Evolutionary conservation across 2,113 vertebrate genomes (phyloP), one percentile per base, ranked within the genome.

Genomic region (Sinocyclocheilus rhinocerous): DNA sequence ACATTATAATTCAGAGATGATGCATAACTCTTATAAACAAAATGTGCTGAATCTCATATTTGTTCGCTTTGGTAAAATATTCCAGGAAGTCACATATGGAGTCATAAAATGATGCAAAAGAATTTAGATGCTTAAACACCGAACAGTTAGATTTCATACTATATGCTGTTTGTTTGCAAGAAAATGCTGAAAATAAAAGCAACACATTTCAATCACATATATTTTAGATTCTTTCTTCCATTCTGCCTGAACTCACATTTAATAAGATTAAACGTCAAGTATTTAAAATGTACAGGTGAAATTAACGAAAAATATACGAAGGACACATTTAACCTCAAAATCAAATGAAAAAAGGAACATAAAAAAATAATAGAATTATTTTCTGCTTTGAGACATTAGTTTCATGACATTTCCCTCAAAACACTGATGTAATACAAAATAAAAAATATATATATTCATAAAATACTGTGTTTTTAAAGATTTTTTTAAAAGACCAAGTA

Each of bases 31-130:
- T n/a, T 22, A 59, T 36, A 57, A 26, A 77, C 9, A 20, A 29
- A 52, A 77, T 20, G 8, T 55, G 9, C 24, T 55, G 26, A 50
- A 26, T 57, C 8, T 61, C 20, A 16, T 61, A 15, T 61, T 42
- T 48, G 33, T 61, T 63, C 9, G 36, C 59, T 81, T 67, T 81
- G 59, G 79, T 81, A 16, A 48, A 81, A 48, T 81, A 65, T 42
- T 48, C 57, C 36, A 16, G 55, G 15, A 79, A 22, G 4, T 59
- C 29, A 39, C 52, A n/a, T n/a, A n/a, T n/a, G n/a, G 24, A 57
- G 9, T 15, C 50, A 50, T 26, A 76, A 24, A 76, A 45, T 13
- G 18, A 33, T 52, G 42, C n/a, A 39, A 72, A 20, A 57, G 1
- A 57, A 48, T 36, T 26, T 33, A 20, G 16, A 36, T 20, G 67